Base-by-base conservation (phyloP, 1,140 invertebrate species). In the Rhagoletis pomonella region DNA sequence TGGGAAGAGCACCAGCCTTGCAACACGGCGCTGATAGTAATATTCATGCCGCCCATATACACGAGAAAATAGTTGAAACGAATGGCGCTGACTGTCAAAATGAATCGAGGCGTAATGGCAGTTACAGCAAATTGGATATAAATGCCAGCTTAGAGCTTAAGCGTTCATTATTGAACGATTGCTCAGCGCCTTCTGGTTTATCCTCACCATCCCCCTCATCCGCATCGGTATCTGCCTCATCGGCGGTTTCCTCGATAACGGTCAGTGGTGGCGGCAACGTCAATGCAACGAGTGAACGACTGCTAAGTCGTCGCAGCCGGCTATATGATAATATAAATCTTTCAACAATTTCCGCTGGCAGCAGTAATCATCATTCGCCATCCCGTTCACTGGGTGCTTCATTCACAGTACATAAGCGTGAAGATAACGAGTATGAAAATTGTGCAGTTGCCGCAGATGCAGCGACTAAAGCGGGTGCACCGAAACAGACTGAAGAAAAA, bases 291-390 rank as follows among this genome's bases (percentile, higher is more conserved):
- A 55, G 89, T 42, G 92, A 93, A 86, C 90, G 92, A 14, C 89
- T 93, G 6, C 89, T 93, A 9, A 92, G 89, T 62, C 89, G 92
- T 9, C 88, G 92, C 1, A 92, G 92, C 90, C 91, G 92, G 9
- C 90, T 93, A 17, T 93, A 92, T 58, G 92, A 93, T 69, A 92
- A 92, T 87, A 89, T 93, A n/a, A 92, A 91, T 88, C 77, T 91
- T 65, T 91, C 87, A n/a, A 90, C 90, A 89, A 88, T 91, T 50
- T 89, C 88, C 67, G 91, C 89, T 62, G 81, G n/a, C 64, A 90
- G 88, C 58, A 81, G 69, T n/a, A n/a, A n/a, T n/a, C n/a, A 12
- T n/a, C 67, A 73, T 42, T 73, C 67, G 10, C 67, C 67, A 44
- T 77, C 59, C 14, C 62, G 88, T 87, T 81, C 6, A 62, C 65